Evolutionary conservation across 2,888 invertebrate species (phyloP).

Genomic region (Hypercompe scribonia): DNA sequence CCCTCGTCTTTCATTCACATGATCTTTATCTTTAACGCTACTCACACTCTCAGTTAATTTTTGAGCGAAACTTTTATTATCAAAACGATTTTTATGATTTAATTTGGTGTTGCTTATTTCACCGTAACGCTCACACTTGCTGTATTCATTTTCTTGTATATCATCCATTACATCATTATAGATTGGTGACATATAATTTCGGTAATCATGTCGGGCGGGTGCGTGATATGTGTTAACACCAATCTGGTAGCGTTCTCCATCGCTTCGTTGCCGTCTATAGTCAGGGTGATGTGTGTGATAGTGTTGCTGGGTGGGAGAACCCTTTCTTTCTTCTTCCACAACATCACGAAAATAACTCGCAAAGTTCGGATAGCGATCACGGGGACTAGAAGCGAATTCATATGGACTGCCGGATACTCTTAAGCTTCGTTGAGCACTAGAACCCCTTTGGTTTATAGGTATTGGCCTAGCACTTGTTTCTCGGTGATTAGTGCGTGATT

Average conservation of each 20-base stretch:
- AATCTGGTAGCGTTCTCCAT: conserved; percentile 70
- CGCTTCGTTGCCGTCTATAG: conserved; percentile 65
- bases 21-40: conserved; percentile 56
- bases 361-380: conserved; percentile 78
- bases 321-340: conserved; percentile 62
- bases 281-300: conserved; percentile 69
- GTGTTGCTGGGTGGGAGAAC: conserved; percentile 60
- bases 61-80: conserved; percentile 80
- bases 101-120: conserved; percentile 78
- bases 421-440: conserved; percentile 65
- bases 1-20: conserved; percentile 67
- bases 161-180: conserved; percentile 82
- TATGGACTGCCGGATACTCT: conserved; percentile 68
- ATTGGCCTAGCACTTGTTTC: conserved; percentile 59
- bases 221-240: conserved; percentile 68
- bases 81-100: conserved; percentile 71
- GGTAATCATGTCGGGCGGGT: conserved; percentile 70
- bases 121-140: conserved; percentile 82
- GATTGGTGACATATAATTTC: conserved; percentile 79
- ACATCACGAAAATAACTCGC: conserved; percentile 81
- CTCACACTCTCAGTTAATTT: conserved; percentile 71
- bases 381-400: conserved; percentile 77
- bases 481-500: conserved; percentile 61
- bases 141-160: conserved; percentile 82
- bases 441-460: conserved; percentile 68